These are phyloP conservation scores for Chrysolina americana DNA, from an alignment of 2,888 invertebrate genomes.

Conservation along the genomic window DNA sequence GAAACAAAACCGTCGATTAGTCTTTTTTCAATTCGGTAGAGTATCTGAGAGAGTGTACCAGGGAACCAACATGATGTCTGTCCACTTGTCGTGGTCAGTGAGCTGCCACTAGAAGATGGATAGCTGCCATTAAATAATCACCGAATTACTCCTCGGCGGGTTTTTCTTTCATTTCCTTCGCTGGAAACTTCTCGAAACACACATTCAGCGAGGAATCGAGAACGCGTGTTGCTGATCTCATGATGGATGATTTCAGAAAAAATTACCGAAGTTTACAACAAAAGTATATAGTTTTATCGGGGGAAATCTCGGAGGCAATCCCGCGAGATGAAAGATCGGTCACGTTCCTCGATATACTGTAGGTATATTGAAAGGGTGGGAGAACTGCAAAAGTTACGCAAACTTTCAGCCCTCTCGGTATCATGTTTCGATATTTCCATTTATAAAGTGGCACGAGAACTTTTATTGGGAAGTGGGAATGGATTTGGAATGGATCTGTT, in stretches of 20 bases:
- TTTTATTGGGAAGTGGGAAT: constrained; percentile 7
- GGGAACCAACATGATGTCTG: constrained; percentile 43
- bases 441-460: constrained; percentile 31
- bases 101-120: constrained; percentile 55
- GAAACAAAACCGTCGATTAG: constrained; percentile 21
- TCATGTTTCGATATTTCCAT: constrained; percentile 38
- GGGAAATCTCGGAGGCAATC: constrained; percentile 73
- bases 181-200: constrained; percentile 43
- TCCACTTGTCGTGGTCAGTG: constrained; percentile 56
- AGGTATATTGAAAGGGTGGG: constrained; percentile 53
- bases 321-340: constrained; percentile 73
- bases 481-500: background rate
- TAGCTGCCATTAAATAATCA: constrained; percentile 59
- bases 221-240: constrained; percentile 67
- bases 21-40: constrained; percentile 15
- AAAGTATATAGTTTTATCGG: constrained; percentile 74
- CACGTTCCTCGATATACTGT: constrained; percentile 69
- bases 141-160: constrained; percentile 54
- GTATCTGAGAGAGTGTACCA: constrained; percentile 36
- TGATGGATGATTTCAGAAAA: constrained; percentile 70
- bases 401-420: constrained; percentile 46
- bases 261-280: constrained; percentile 70
- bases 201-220: constrained; percentile 59
- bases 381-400: constrained; percentile 50
- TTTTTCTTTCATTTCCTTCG: constrained; percentile 56